phyloP scores from a whole-genome alignment of 92 coral and sea anemone genomes.

The Umimayanthus chanpuru region DNA sequence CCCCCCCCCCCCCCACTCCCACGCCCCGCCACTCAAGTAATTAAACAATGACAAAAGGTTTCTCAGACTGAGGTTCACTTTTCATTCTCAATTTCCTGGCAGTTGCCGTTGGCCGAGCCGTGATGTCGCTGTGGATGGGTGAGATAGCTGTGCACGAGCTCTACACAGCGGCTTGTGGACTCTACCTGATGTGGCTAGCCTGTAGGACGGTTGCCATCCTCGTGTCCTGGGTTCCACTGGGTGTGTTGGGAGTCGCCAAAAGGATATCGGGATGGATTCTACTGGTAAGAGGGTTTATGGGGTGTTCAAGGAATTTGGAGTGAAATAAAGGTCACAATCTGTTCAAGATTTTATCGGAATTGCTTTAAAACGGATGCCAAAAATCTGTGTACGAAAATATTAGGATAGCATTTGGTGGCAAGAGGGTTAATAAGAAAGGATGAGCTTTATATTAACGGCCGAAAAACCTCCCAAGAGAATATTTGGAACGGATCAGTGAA shows the following conservation, averaged over 20 bases:
- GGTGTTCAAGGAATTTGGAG: not conserved
- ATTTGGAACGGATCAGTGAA: not conserved
- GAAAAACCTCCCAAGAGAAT: not conserved
- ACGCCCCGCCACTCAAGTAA: no score
- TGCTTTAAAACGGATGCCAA: not conserved
- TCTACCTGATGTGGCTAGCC: slow-evolving; percentile 91
- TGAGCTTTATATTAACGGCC: no score
- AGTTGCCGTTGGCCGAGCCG: slow-evolving; percentile 95
- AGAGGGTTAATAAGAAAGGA: no score
- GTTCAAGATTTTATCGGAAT: not conserved
- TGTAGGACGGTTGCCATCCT: slow-evolving; percentile 79
- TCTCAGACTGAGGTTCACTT: no score
- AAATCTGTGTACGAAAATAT: no score
- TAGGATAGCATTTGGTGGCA: not conserved
- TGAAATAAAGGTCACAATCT: not conserved
- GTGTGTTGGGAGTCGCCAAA: slow-evolving; percentile 75
- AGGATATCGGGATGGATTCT: slow-evolving; percentile 82
- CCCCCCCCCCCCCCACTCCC: no score
- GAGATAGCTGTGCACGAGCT: slow-evolving; percentile 92
- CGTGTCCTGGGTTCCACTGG: slow-evolving; percentile 94
- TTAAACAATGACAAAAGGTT: no score
- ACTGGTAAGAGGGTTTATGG: slow-evolving; percentile 62
- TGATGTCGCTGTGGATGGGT: slow-evolving; percentile 91
- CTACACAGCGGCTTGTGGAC: slow-evolving; percentile 98
- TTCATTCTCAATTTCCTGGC: not conserved